Evolutionary conservation across 1,140 invertebrate species (phyloP).

Genomic region (Tetragonula clypearis): DNA sequence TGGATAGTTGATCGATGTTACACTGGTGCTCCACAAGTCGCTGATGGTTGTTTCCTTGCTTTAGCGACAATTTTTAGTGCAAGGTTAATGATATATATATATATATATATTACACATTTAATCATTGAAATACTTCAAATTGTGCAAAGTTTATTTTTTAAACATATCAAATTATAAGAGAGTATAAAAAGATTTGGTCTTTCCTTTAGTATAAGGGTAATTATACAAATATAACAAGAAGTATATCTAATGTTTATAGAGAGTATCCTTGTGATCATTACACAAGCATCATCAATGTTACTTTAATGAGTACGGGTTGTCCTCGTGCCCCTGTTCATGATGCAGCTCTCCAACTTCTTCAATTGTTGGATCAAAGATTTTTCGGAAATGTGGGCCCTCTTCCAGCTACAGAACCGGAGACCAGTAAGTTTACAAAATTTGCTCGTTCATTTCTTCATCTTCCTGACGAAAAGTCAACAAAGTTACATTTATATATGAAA

Average conservation of each 20-base stretch:
- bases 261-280: conserved; percentile 99
- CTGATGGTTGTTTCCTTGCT: conserved; percentile 97
- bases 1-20: conserved; percentile 99
- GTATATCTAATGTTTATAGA: conserved; percentile 81
- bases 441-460: not conserved
- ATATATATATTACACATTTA: not conserved
- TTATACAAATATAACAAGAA: not conserved
- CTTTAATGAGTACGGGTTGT: conserved; percentile 97
- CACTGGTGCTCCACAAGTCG: conserved; percentile 93
- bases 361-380: conserved; percentile 96
- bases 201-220: not conserved
- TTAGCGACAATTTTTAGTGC: conserved; percentile 97
- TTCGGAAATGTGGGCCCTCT: conserved; percentile 91
- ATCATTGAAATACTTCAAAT: not conserved
- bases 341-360: conserved; percentile 95
- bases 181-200: conserved; percentile 11
- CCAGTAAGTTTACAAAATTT: conserved; percentile 81
- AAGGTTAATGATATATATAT: conserved; percentile 85
- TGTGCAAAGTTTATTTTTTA: conserved; percentile 29
- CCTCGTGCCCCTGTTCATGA: conserved; percentile 95
- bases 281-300: conserved; percentile 98
- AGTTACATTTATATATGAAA: not conserved
- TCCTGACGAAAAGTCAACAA: not conserved
- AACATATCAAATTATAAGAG: conserved; percentile 16
- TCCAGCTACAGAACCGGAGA: conserved; percentile 86